These are phyloP conservation scores for Homarus gammarus DNA, from an alignment of 2,888 invertebrate genomes.

Conservation along the genomic window DNA sequence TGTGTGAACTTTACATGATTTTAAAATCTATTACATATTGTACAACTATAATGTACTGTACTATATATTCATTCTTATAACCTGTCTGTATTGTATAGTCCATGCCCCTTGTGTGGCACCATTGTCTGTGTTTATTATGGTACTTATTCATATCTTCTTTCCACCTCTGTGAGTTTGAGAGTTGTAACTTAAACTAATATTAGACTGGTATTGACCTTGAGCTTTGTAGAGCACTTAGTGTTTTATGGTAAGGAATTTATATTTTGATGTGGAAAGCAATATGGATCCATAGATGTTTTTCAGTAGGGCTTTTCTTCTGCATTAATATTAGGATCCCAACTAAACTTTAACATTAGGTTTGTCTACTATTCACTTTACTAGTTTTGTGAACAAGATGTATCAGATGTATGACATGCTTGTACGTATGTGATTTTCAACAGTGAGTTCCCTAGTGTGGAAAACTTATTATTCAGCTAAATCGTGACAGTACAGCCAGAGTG, in stretches of 20 bases:
- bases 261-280: constrained; percentile 32
- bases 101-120: constrained; percentile 21
- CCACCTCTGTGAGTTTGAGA: constrained; percentile 17
- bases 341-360: background rate
- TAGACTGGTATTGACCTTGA: constrained; percentile 30
- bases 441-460: constrained; percentile 24
- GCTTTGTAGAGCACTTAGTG: constrained; percentile 36
- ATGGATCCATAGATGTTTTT: constrained; percentile 32
- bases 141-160: constrained; percentile 28
- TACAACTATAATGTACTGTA: background rate
- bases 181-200: background rate
- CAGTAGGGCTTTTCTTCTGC: constrained; percentile 30
- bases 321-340: constrained; percentile 5
- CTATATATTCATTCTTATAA: constrained; percentile 19
- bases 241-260: constrained; percentile 9
- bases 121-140: constrained; percentile 13
- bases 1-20: constrained; percentile 25
- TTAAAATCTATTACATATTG: background rate
- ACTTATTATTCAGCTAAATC: constrained; percentile 41
- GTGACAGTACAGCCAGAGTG: constrained; percentile 54
- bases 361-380: constrained; percentile 6
- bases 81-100: background rate
- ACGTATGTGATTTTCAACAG: constrained; percentile 34
- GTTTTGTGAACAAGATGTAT: background rate
- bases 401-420: background rate